Conservation (phyloP, 92 coral and sea anemone species). For the Heteractis magnifica region DNA sequence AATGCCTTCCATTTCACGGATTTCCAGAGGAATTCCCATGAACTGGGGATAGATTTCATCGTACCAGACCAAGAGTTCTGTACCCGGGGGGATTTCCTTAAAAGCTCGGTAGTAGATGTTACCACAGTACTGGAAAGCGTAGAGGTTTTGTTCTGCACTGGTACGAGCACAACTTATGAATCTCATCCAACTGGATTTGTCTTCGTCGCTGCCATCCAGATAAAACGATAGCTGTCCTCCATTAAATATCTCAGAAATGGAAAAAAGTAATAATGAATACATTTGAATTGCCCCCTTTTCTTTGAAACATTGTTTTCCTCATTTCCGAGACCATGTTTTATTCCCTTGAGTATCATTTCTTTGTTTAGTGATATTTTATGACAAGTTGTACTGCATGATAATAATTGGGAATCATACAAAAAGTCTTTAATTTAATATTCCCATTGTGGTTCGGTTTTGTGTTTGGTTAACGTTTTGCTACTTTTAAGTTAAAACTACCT, state of each 20-base stretch:
- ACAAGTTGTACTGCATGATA: too few species aligned
- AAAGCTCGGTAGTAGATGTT: constrained; percentile 89
- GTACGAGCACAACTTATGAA: constrained; percentile 88
- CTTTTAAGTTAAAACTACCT: too few species aligned
- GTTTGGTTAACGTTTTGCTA: too few species aligned
- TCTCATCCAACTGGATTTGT: constrained; percentile 90
- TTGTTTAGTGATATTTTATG: too few species aligned
- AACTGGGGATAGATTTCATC: constrained; percentile 83
- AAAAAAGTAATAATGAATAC: too few species aligned
- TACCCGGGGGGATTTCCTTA: constrained; percentile 66
- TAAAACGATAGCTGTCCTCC: constrained; percentile 60
- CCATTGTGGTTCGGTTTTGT: too few species aligned
- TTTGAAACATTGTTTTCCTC: neutral
- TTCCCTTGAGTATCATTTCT: too few species aligned
- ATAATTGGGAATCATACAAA: too few species aligned
- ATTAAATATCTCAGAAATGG: constrained; percentile 53
- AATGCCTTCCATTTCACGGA: constrained; percentile 48
- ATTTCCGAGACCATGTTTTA: too few species aligned
- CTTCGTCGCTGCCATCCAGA: constrained; percentile 81
- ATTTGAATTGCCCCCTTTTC: neutral
- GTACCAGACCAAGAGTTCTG: constrained; percentile 91
- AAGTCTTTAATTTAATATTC: too few species aligned
- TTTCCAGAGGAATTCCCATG: constrained; percentile 90
- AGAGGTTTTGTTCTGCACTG: constrained; percentile 82
- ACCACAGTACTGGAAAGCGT: constrained; percentile 72